These are phyloP conservation scores for Polydrusus pterygomalis DNA, from an alignment of 2,888 invertebrate species.

Conservation along the genomic window DNA sequence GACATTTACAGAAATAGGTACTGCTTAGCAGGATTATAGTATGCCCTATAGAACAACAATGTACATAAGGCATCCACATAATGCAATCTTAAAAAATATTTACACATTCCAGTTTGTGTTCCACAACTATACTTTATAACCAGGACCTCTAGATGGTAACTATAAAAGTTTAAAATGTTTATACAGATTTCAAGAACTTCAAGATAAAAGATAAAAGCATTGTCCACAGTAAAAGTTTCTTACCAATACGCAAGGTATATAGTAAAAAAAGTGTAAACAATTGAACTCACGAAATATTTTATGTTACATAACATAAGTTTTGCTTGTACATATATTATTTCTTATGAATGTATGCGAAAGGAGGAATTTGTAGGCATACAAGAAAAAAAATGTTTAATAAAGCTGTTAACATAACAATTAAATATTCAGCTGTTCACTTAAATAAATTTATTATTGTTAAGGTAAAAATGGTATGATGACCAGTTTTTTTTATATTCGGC, in stretches of 20 bases:
- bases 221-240: too few species aligned
- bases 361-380: conserved; percentile 45
- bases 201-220: too few species aligned
- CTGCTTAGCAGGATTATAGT: too few species aligned
- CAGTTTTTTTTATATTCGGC: conserved; percentile 42
- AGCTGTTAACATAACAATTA: conserved; percentile 50
- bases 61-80: too few species aligned
- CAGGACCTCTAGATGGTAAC: too few species aligned
- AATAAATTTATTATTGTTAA: conserved; percentile 53
- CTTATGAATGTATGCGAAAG: conserved; percentile 32
- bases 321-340: conserved; percentile 9
- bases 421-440: conserved; percentile 53
- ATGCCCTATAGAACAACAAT: too few species aligned
- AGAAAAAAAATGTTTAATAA: conserved; percentile 50
- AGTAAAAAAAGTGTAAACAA: conserved; percentile 2
- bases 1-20: too few species aligned
- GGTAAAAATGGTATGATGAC: conserved; percentile 45
- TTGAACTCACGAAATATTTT: conserved; percentile 13
- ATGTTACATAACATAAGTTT: conserved; percentile 25
- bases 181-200: too few species aligned
- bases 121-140: too few species aligned
- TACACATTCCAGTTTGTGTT: too few species aligned
- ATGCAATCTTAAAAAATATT: too few species aligned
- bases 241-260: not conserved
- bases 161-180: too few species aligned